Percentiles rank a stretch among this genome's conserved stretches.
Evolutionary conservation across 2,888 invertebrate species (phyloP).

Genomic region (Lasiommata megera): DNA sequence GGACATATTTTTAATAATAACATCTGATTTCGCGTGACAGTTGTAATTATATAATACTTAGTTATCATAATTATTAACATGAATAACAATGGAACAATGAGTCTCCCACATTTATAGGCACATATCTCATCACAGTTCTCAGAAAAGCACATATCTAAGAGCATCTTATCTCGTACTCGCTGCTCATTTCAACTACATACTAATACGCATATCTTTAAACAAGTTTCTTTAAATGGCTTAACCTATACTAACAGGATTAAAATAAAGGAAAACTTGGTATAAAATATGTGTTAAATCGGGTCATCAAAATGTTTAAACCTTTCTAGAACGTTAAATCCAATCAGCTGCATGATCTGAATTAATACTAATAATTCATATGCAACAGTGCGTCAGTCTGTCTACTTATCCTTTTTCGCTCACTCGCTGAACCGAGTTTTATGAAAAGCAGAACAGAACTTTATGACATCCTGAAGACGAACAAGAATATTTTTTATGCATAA

Average conservation of each 20-base stretch:
- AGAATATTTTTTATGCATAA: too few species aligned
- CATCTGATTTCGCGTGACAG: constrained; percentile 54
- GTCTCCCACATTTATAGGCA: constrained; percentile 64
- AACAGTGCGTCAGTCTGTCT: too few species aligned
- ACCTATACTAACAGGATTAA: neutral
- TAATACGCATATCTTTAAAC: constrained; percentile 6
- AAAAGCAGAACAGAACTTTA: too few species aligned
- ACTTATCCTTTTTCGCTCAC: too few species aligned
- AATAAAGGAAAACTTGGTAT: neutral
- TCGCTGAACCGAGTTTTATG: too few species aligned
- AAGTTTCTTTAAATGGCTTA: neutral
- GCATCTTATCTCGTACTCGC: constrained; percentile 25
- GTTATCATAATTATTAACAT: constrained; percentile 61
- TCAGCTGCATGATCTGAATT: too few species aligned
- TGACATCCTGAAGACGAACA: too few species aligned
- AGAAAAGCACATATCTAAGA: constrained; percentile 41
- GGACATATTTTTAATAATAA: neutral
- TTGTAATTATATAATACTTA: constrained; percentile 44
- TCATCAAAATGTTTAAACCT: too few species aligned
- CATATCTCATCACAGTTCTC: constrained; percentile 55
- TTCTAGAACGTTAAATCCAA: too few species aligned
- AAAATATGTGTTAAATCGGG: too few species aligned
- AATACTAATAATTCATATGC: too few species aligned
- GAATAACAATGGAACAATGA: constrained; percentile 77
- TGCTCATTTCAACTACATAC: constrained; percentile 23